phyloP scores from a whole-genome alignment of 2,888 invertebrate species.

The Desoria tigrina region DNA sequence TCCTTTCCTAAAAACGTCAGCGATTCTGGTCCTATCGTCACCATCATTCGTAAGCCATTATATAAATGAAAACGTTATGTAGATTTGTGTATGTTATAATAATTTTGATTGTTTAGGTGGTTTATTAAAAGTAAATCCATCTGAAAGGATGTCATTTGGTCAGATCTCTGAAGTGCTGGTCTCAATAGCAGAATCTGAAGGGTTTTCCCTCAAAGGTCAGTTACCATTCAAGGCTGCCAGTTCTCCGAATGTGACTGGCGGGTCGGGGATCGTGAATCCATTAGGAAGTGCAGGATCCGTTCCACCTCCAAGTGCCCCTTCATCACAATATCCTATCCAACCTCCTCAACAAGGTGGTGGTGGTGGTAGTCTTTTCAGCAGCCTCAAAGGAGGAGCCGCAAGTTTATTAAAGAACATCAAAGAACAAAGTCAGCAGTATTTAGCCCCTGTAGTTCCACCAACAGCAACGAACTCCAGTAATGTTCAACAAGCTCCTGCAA shows the following conservation, averaged over 20 bases:
- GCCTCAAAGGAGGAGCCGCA: constrained; percentile 44
- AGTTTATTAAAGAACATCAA: constrained; percentile 51
- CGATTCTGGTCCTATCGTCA: constrained; percentile 80
- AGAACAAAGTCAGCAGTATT: constrained; percentile 46
- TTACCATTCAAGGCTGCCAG: constrained; percentile 56
- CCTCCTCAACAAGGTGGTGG: constrained; percentile 3
- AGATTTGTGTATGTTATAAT: not conserved
- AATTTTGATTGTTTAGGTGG: constrained; percentile 64
- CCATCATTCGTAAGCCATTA: constrained; percentile 75
- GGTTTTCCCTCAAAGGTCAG: constrained; percentile 78
- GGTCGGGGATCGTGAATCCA: constrained; percentile 5
- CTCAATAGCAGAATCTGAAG: constrained; percentile 82
- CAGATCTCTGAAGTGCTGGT: constrained; percentile 81
- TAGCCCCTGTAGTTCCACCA: constrained; percentile 18
- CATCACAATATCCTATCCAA: constrained; percentile 4
- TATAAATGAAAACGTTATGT: not conserved
- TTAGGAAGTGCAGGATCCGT: constrained; percentile 21
- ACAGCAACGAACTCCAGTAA: constrained; percentile 16
- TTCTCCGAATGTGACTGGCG: constrained; percentile 24
- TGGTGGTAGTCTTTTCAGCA: constrained; percentile 33
- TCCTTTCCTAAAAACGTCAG: constrained; percentile 77
- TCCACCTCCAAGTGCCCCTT: not conserved
- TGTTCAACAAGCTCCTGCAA: constrained; percentile 15
- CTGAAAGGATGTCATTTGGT: constrained; percentile 74
- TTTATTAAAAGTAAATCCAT: constrained; percentile 79